Conservation (phyloP, 2,888 invertebrate species). For the Caradrina kadenii region DNA sequence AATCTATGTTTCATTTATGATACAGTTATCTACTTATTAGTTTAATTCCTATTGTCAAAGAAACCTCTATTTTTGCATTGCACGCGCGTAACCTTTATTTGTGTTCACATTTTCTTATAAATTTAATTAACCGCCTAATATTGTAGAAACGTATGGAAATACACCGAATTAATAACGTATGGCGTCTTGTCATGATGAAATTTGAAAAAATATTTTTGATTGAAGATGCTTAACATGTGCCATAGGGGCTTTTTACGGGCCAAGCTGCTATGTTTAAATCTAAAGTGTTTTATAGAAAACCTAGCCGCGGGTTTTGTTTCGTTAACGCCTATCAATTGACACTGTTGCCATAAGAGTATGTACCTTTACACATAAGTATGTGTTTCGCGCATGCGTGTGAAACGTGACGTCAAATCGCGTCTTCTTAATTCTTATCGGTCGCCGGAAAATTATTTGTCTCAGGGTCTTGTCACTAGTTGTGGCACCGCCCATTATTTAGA, state of each 20-base stretch:
- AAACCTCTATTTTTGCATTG: not conserved
- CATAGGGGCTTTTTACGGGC: too few species aligned
- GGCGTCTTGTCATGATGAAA: not conserved
- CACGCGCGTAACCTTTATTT: not conserved
- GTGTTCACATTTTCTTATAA: too few species aligned
- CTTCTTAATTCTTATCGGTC: constrained; percentile 26
- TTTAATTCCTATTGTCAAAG: constrained; percentile 5
- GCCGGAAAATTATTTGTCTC: constrained; percentile 38
- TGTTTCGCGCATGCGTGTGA: constrained; percentile 1
- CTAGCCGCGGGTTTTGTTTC: not conserved
- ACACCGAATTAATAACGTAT: constrained; percentile 1
- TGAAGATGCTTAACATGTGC: not conserved
- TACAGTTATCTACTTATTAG: not conserved
- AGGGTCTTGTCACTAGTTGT: constrained; percentile 37
- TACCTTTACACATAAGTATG: not conserved
- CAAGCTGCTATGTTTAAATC: not conserved
- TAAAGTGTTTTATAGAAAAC: not conserved
- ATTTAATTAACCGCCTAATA: not conserved
- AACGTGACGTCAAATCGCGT: constrained; percentile 33
- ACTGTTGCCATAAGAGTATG: constrained; percentile 14
- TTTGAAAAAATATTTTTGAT: not conserved
- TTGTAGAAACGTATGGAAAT: constrained; percentile 1
- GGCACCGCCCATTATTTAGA: constrained; percentile 25
- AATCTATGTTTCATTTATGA: not conserved
- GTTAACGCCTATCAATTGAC: constrained; percentile 20